Evolutionary conservation across 2,888 invertebrate species (phyloP), one percentile per base, ranked within the genome.

Genomic region (Schizaphis graminum): DNA sequence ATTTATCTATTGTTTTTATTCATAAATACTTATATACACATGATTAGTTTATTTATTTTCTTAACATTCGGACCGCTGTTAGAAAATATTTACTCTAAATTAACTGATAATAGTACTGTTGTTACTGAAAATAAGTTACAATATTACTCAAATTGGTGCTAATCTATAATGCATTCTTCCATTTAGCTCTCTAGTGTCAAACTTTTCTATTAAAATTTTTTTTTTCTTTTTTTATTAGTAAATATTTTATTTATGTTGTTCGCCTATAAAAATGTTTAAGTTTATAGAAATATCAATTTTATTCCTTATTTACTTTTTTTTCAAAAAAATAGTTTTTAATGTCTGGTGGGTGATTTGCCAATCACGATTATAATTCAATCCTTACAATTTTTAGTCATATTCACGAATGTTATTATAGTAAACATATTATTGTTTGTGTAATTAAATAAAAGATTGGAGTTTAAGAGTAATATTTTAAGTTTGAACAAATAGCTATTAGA

Each of bases 401-500:
- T 84, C 53, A 85, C 84, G 61, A 47, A 47, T 56, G 41, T 10
- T 90, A 21, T 41, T 77, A 35, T 67, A 61, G 28, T n/a, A 89
- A 44, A 84, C 28, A 44, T 28, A 91, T 84, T n/a, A 61, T 90
- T 41, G 28, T 91, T 85, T 84, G n/a, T 44, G 13, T 85, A 91
- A 85, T 85, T 56, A 35, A 85, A 56, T 56, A 67, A 44, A 28
- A 44, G 56, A 26, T 57, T 28, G 61, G 24, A 91, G 13, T 56
- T n/a, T 84, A 91, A 28, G 28, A 44, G 47, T 49, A 61, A 86
- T 47, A 86, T 26, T 91, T 47, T 61, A 91, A 91, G 56, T 91
- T 87, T 92, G 92, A 92, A 87, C 92, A 92, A 92, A 87, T 92
- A 91, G 85, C 16, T 86, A 91, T 91, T 91, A 91, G 86, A 57